Evolutionary conservation across 2,113 vertebrate genomes (phyloP), one percentile per base, ranked within the genome.

Genomic region (Crotalus helleri): DNA sequence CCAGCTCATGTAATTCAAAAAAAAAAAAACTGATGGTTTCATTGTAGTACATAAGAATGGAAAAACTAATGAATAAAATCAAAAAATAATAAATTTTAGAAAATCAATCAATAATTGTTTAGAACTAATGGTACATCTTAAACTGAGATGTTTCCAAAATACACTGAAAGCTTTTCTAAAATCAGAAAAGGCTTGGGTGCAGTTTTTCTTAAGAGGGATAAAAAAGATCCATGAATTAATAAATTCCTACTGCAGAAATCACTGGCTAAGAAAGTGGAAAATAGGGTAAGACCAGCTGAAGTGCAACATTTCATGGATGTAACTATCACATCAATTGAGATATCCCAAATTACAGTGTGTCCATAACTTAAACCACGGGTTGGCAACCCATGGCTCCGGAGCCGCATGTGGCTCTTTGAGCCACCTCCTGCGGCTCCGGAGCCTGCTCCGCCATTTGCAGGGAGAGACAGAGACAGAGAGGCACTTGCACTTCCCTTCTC

Each of bases 1-100:
- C 6, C 4, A 39, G 69, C 29, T 81, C 12, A 54, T n/a, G 26
- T 49, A 81, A 74, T 21, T 94, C 90, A 61, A 96, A 88, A 39
- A 39, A 39, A 39, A 95, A 94, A 96, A 93, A 94, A 93, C 93
- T 96, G 90, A 94, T 95, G 93, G 61, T 81, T 61, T 93, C 2
- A 6, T 95, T 96, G 95, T 94, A 97, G 94, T 96, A 96, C 94
- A 94, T 94, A 85, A 92, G 90, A 95, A 33, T 93, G 88, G 46
- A 93, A 58, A 29, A 49, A 57, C 51, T 23, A 33, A 93, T 33
- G 23, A 54, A 21, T 93, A 95, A 88, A 91, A 33, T 95, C 94
- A 95, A 90, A 96, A 94, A 90, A 91, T 0, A 7, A 95, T 55
- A 90, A 95, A 92, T 39, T 92, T 93, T 12, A 10, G 61, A 94